These are phyloP conservation scores for Oreochromis spilurus DNA, from an alignment of 2,113 vertebrate species.

Conservation along the genomic window DNA sequence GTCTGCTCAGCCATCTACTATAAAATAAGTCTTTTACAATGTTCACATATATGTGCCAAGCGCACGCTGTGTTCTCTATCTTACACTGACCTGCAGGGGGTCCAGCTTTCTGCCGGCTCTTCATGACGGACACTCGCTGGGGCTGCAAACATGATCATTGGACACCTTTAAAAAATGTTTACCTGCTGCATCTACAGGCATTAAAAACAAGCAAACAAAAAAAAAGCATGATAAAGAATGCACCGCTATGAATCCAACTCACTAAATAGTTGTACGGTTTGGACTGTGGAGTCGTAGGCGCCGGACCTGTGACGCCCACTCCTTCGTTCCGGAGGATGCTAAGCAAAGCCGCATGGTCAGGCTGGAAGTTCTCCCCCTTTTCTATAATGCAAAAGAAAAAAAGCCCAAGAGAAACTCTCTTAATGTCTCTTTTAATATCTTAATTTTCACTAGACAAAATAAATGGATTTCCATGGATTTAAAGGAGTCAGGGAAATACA, in stretches of 20 bases:
- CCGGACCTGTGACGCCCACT: not conserved
- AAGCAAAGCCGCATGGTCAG: conserved; percentile 44
- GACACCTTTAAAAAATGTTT: not conserved
- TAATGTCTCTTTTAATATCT: not conserved
- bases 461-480: not conserved
- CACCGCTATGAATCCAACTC: not conserved
- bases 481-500: fast-evolving
- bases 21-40: not conserved
- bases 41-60: not conserved
- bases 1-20: not conserved
- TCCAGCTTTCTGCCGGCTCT: conserved; percentile 43
- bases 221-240: not conserved
- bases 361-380: conserved; percentile 37
- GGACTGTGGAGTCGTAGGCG: conserved; percentile 5
- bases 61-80: not conserved
- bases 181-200: not conserved
- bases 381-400: conserved; percentile 3
- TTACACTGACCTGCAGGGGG: conserved; percentile 35
- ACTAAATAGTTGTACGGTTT: conserved; percentile 55
- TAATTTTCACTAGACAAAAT: not conserved
- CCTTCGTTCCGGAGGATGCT: conserved; percentile 58
- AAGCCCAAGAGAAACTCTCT: not conserved
- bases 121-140: conserved; percentile 65
- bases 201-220: fast-evolving
- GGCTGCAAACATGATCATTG: conserved; percentile 46